Base-by-base conservation (phyloP, 2,797 vertebrate genomes). In the Lerista edwardsae region DNA sequence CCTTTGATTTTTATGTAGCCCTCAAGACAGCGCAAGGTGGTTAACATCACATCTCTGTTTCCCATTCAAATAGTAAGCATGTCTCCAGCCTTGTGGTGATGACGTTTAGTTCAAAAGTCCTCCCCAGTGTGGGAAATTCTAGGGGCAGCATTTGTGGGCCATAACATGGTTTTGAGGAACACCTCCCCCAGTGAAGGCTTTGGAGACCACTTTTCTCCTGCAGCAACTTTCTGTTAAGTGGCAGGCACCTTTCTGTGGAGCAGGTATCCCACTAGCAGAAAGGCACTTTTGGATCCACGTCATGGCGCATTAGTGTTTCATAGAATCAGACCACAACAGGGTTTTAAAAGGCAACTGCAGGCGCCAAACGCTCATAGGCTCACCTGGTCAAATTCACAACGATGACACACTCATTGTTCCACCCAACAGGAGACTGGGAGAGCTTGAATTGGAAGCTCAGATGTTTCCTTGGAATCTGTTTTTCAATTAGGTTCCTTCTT, bases 381-480 rank as follows among this genome's bases (percentile, higher is more conserved):
- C 75, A 21, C 21, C 12, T 73, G 8, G 44, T 6, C 41, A 17
- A 34, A 72, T 64, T 64, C n/a, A 17, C 1, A 4, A 55, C 14
- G 14, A 19, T 34, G 31, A 57, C 36, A 9, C 36, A 77, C 64
- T 44, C 21, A 11, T 3, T 12, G 4, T 59, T 75, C 36, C 65
- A 17, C 2, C 29, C 59, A 65, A 29, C 0, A 27, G 72, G 19
- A 57, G 73, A 9, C 41, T 34, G 0, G 4, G 68, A 41, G 0
- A 80, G 0, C 0, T 62, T 77, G 39, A 82, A 87, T 17, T 1
- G 4, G 65, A 88, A 36, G 85, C 76, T 89, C 73, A 75, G 44
- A 91, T 82, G 86, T 90, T 93, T 91, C 90, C 65, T 85, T 65
- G 88, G 87, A 87, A 90, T 90, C 77, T 10, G 6, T 39, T 90